Base-by-base conservation (phyloP, 1,140 invertebrate species). In the Panulirus ornatus region DNA sequence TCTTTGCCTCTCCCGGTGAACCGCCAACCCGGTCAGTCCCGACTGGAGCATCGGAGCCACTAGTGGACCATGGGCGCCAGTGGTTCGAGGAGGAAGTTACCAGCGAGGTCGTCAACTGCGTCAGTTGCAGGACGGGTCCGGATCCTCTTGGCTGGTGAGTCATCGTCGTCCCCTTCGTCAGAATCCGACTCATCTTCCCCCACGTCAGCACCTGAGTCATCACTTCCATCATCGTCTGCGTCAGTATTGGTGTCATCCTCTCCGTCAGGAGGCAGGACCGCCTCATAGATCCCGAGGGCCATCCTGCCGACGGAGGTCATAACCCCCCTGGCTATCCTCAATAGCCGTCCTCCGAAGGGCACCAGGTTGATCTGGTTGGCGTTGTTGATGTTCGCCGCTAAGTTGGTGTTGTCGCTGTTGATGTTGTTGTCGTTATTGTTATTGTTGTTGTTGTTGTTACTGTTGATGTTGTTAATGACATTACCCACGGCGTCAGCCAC, bases 371-470 rank as follows among this genome's bases (percentile, higher is more conserved):
- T 91, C 84, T 91, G 90, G 34, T 91, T 91, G 51, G 90, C 90
- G 84, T 86, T 91, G 84, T 91, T 91, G 54, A 87, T 42, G 42
- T 91, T 91, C 6, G 90, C 84, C 14, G 38, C 86, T 16, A 91
- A 54, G 78, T 91, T 91, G 1, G 84, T 91, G 58, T 91, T 91
- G 54, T 85, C 75, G 73, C 63, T 91, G 30, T 87, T 91, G 58
- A 91, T 38, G 75, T 91, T 91, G 83, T 91, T 91, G 78, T 91
- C 90, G 58, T 82, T 86, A 58, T 91, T 91, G 58, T 91, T 91
- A 38, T 91, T 91, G 58, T 91, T 91, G 54, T 91, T 91, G 75
- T 81, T 86, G 75, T 91, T 91, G 83, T 91, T 91, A 30, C 27
- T 86, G 84, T 91, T 91, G 73, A 91, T 86, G 76, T 91, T 91